Evolutionary conservation across 1,140 invertebrate genomes (phyloP), one percentile per base, ranked within the genome.

Genomic region (Lepidurus couesii): DNA sequence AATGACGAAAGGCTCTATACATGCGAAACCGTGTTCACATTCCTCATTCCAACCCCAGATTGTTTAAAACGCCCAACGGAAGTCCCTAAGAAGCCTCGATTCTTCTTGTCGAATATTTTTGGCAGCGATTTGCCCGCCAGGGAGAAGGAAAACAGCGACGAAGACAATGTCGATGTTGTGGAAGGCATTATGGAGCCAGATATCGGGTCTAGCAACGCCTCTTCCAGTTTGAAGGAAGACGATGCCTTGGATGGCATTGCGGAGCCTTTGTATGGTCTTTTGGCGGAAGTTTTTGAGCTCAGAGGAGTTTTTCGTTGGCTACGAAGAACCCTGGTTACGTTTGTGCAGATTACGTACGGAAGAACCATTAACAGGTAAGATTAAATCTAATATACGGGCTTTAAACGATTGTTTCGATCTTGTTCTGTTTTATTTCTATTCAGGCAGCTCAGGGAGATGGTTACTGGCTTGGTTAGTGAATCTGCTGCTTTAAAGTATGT

Each of bases 291-390:
- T 79, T 97, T 96, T 84, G 94, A 97, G 84, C 89, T 95, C 85
- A 87, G 91, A 80, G 94, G 94, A 0, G 91, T 95, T 42, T 95
- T 95, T 84, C 91, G 92, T 76, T 95, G 93, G 90, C 86, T 97
- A 13, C 85, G 95, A 80, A 91, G 92, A 82, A 95, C 93, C 42
- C 87, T 97, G 6, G 95, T 97, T 80, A 92, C 91, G 9, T 96
- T 96, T 86, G 94, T 97, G 8, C 95, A 97, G 85, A 92, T 96
- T 74, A 94, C 93, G 0, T 97, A 95, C 85, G 94, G 94, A 8
- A 87, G 93, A 79, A 96, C 93, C 34, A 96, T 97, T 74, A 96
- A 95, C 84, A 91, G 92, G 89, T 92, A 83, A 80, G 80, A 11
- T 79, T 16, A 24, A 34, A 9, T 73, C 43, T 34, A 26, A 44